Conservation (phyloP, 2,888 invertebrate species). For the Zootermopsis nevadensis region DNA sequence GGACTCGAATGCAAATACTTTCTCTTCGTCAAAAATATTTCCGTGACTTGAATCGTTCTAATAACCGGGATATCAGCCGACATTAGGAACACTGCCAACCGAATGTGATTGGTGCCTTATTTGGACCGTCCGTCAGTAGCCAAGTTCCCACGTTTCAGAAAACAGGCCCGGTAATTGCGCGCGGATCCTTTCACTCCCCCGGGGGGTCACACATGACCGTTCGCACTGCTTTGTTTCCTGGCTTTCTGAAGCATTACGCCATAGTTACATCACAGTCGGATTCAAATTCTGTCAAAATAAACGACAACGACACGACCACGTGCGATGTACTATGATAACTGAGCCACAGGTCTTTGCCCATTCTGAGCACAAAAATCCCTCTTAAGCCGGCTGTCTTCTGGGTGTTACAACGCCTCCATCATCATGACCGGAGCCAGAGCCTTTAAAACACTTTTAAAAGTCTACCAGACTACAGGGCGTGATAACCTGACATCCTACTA, state of each 20-base stretch:
- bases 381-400: too few relatives aligned
- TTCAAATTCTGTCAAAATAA: slow-evolving; percentile 11
- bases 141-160: slow-evolving; percentile 27
- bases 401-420: too few relatives aligned
- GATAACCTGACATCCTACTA: too few relatives aligned
- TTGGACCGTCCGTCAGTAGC: neutral
- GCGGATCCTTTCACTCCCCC: neutral
- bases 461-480: too few relatives aligned
- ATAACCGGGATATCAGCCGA: neutral
- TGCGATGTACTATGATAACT: too few relatives aligned
- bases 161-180: slow-evolving; percentile 12
- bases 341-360: too few relatives aligned
- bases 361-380: too few relatives aligned
- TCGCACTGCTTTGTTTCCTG: slow-evolving; percentile 10
- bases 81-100: neutral
- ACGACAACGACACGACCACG: neutral
- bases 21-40: too few relatives aligned
- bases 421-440: too few relatives aligned
- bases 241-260: slow-evolving; percentile 4
- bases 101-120: slow-evolving; percentile 28
- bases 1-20: too few relatives aligned
- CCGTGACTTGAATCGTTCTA: too few relatives aligned
- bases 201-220: neutral
- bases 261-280: neutral
- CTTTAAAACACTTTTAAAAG: too few relatives aligned